A percentile compares a stretch with the other conserved stretches of the same genome.
Conservation (phyloP, 2,888 invertebrate genomes). For the Heliconius ismenius region DNA sequence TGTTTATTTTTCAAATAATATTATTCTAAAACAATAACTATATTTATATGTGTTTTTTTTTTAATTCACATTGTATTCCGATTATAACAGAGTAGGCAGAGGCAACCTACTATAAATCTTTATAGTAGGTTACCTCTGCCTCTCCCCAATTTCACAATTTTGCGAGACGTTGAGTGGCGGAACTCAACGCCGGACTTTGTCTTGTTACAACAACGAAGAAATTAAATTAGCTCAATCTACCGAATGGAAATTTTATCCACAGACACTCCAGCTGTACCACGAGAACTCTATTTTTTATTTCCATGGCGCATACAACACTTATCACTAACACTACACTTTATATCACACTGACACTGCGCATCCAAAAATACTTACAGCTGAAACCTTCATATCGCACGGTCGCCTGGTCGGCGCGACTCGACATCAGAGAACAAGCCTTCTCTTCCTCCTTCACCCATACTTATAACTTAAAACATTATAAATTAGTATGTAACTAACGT, state of each 20-base stretch:
- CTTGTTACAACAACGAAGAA: not conserved
- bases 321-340: slow-evolving; percentile 47
- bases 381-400: slow-evolving; percentile 68
- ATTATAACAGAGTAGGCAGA: not conserved
- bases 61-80: not conserved
- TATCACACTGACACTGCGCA: slow-evolving; percentile 43
- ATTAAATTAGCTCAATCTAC: not conserved
- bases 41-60: not conserved
- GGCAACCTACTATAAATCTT: not conserved
- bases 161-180: not conserved
- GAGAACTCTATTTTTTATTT: not conserved
- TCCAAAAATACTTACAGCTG: slow-evolving; percentile 62
- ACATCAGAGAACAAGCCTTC: slow-evolving; percentile 60
- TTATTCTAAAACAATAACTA: too few species aligned
- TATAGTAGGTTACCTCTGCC: too few species aligned
- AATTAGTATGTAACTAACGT: slow-evolving; percentile 74
- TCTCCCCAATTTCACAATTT: not conserved
- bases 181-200: not conserved
- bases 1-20: too few species aligned
- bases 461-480: slow-evolving; percentile 69
- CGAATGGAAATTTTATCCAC: not conserved
- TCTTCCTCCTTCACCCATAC: slow-evolving; percentile 64
- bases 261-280: not conserved
- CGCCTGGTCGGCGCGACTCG: slow-evolving; percentile 65
- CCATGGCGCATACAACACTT: slow-evolving; percentile 21